These are phyloP conservation scores for Darevskia nairensis DNA, from an alignment of 2,797 vertebrate genomes.

Conservation along the genomic window DNA sequence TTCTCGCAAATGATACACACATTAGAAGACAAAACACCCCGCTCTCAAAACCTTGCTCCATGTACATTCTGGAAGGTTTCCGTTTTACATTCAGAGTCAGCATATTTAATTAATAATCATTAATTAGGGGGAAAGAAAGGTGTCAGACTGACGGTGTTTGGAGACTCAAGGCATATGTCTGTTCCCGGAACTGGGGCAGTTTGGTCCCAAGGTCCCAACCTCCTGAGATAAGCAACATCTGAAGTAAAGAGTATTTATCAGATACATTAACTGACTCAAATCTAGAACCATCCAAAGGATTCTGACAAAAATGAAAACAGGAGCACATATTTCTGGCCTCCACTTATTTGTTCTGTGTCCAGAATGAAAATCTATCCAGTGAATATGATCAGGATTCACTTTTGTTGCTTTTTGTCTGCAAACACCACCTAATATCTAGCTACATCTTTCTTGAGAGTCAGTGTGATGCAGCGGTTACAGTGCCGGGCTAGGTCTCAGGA, in stretches of 20 bases:
- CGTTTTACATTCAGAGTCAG: slow-evolving; percentile 5
- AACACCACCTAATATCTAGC: too few relatives aligned
- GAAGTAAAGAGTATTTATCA: not conserved
- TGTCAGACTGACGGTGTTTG: not conserved
- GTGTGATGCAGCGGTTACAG: too few relatives aligned
- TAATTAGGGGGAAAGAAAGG: slow-evolving; percentile 8
- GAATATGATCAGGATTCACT: too few relatives aligned
- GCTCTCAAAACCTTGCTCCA: slow-evolving; percentile 25
- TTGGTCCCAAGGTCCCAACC: not conserved
- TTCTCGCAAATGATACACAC: slow-evolving; percentile 37
- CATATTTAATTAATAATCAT: slow-evolving; percentile 15
- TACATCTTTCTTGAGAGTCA: too few relatives aligned
- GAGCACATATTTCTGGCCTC: too few relatives aligned
- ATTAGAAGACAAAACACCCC: not conserved
- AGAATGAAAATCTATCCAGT: too few relatives aligned
- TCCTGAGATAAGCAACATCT: not conserved
- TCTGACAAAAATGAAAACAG: too few relatives aligned
- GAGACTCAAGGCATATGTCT: not conserved
- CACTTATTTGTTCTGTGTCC: too few relatives aligned
- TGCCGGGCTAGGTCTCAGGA: too few relatives aligned
- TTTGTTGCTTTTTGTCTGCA: too few relatives aligned
- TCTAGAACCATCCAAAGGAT: too few relatives aligned
- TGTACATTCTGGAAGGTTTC: not conserved
- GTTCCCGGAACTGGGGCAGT: not conserved
- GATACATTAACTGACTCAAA: not conserved